Percentiles rank a stretch among this genome's conserved stretches.
Conservation (phyloP, 2,113 vertebrate species). For the Speoplatyrhinus poulsoni region DNA sequence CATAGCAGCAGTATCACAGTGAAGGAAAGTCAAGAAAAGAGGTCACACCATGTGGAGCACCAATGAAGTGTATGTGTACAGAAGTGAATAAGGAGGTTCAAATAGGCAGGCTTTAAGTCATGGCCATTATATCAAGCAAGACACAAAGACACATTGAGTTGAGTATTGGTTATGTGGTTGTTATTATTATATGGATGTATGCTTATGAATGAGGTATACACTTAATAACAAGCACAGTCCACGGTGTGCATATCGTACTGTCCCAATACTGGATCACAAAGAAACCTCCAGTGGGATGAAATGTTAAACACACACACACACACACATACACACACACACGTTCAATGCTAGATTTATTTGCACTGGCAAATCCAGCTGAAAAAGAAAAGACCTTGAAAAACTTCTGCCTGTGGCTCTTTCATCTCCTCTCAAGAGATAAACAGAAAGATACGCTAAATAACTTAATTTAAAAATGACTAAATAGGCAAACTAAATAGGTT, state of each 20-base stretch:
- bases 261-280: slow-evolving; percentile 17
- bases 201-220: neutral
- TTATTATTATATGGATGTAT: no score
- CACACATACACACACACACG: neutral
- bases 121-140: no score
- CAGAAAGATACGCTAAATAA: slow-evolving; percentile 9
- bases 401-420: slow-evolving; percentile 13
- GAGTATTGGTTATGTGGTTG: no score
- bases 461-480: slow-evolving; percentile 20
- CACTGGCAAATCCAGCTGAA: slow-evolving; percentile 17
- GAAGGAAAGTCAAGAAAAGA: slow-evolving; percentile 20
- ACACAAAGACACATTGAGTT: no score
- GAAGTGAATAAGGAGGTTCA: no score
- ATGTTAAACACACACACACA: neutral
- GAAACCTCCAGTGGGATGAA: neutral
- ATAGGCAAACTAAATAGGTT: slow-evolving; percentile 43
- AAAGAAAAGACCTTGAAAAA: slow-evolving; percentile 24
- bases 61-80: no score
- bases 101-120: no score
- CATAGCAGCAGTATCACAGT: slow-evolving; percentile 35
- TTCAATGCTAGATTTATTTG: slow-evolving; percentile 21
- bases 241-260: slow-evolving; percentile 5
- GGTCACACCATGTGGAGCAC: neutral
- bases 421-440: slow-evolving; percentile 16
- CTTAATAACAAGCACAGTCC: neutral